Conservation (phyloP, 2,113 vertebrate species). For the Pelusios castaneus region DNA sequence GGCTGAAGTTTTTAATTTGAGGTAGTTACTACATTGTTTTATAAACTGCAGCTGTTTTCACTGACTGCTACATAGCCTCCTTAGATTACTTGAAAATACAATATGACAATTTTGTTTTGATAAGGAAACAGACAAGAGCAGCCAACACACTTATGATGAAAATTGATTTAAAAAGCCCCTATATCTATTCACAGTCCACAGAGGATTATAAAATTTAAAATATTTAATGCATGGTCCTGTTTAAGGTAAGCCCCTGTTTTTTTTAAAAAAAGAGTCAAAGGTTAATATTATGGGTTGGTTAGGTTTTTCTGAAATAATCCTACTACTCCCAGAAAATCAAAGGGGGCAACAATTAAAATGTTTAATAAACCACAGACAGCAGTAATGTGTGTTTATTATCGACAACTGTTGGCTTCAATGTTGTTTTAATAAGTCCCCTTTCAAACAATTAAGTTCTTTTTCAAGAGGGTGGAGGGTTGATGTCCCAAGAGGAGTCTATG, state of each 20-base stretch:
- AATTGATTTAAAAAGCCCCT: neutral
- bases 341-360: neutral
- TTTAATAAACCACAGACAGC: neutral
- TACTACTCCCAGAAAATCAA: neutral
- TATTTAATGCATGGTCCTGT: neutral
- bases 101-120: neutral
- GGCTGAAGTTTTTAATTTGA: neutral
- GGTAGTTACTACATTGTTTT: neutral
- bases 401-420: neutral
- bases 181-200: neutral
- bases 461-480: neutral
- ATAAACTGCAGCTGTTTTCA: neutral
- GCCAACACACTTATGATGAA: neutral
- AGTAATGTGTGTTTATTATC: neutral
- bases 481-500: neutral
- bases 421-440: neutral
- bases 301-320: neutral
- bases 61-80: neutral
- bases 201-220: neutral
- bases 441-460: neutral
- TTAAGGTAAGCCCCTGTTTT: neutral
- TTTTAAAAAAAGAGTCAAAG: neutral
- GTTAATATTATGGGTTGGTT: neutral
- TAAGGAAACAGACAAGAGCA: neutral
- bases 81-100: neutral